These are phyloP conservation scores for Gymnogyps californianus DNA, from an alignment of 2,113 vertebrate species.

Conservation along the genomic window DNA sequence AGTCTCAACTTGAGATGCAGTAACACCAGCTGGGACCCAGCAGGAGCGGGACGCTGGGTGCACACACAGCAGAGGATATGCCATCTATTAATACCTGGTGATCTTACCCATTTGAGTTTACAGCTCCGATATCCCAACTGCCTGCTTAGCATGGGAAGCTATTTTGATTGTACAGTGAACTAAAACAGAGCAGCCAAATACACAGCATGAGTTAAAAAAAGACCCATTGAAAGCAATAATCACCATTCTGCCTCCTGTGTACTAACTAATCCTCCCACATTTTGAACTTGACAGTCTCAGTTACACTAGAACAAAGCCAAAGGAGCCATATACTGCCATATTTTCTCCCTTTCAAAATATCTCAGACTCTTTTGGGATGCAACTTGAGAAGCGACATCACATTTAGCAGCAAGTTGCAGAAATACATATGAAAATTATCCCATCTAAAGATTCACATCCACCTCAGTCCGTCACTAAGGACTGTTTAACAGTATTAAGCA, in stretches of 20 bases:
- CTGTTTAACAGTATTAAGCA: not conserved
- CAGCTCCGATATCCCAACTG: not conserved
- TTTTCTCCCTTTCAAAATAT: not conserved
- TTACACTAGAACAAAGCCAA: not conserved
- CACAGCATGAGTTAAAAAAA: conserved; percentile 18
- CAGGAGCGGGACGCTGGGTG: not conserved
- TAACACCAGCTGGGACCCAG: not conserved
- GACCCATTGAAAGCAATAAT: conserved; percentile 38
- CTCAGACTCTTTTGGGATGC: not conserved
- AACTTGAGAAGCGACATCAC: not conserved
- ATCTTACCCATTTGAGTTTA: not conserved
- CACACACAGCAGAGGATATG: not conserved
- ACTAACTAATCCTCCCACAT: conserved; percentile 29
- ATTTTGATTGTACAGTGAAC: not conserved
- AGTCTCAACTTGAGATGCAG: not conserved
- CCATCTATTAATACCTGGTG: not conserved
- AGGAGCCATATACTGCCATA: not conserved
- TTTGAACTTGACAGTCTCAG: not conserved
- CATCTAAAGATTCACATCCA: not conserved
- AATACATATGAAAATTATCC: not conserved
- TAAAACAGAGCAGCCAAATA: conserved; percentile 10
- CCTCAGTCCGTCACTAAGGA: not conserved
- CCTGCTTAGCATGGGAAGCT: not conserved
- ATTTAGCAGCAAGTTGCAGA: not conserved
- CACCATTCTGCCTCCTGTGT: not conserved